Base-by-base conservation (phyloP, 1,140 invertebrate species). In the Psix sp. region DNA sequence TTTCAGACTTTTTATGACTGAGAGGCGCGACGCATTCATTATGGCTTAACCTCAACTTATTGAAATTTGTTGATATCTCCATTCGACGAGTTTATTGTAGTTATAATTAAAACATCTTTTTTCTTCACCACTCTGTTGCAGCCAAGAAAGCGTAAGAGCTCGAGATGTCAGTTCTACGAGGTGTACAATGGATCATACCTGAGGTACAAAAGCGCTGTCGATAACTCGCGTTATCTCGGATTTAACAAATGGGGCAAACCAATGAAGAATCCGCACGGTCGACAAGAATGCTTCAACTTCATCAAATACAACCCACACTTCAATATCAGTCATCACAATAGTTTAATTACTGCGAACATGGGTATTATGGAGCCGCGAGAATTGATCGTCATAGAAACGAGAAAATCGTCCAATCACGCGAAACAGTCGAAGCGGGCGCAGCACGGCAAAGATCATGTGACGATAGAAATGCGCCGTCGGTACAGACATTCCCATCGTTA, bases 141-240 rank as follows among this genome's bases (percentile, higher is more conserved):
- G 87, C 78, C 78, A 5, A 86, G 86, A 71, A 86, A 84, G 40
- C 78, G 84, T 26, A 84, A 85, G 66, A 82, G 86, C 48, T 79
- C 82, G 7, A 86, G 82, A 77, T 90, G 89, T 77, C 84, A 88
- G 77, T 90, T 90, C 76, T 85, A 85, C 78, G 89, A 90, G 79
- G 82, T 84, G 5, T 86, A 88, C 77, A 85, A 83, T 54, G 88
- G 87, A 10, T 80, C 78, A 39, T 90, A 89, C 75, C 80, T 88
- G 67, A 84, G 86, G 70, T 90, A 89, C 78, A 82, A 82, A 38
- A 89, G 88, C 42, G 87, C 82, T 20, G 80, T 78, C 1, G 80
- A 89, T 54, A 75, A 73, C 14, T 79, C 80, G 9, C 84, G 84
- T 35, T 88, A 82, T 71, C 75, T 89, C 9, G 88, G 88, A 35